Evolutionary conservation across 1,140 invertebrate species (phyloP), one percentile per base, ranked within the genome.

Genomic region (Dendroctonus valens): DNA sequence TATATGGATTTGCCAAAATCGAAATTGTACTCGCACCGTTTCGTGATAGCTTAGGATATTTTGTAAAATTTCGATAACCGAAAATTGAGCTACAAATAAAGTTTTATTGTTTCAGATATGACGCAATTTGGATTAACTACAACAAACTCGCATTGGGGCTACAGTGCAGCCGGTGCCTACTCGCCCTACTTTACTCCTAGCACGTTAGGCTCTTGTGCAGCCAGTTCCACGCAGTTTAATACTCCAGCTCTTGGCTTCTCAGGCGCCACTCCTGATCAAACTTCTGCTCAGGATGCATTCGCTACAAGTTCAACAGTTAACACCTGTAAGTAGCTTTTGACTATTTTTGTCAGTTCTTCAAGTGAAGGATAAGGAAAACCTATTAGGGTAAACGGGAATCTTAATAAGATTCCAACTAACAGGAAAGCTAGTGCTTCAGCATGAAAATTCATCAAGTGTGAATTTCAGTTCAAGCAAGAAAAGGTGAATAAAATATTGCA

Each of bases 101-200:
- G 3, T 3, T 26, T 26, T 26, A 26, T 69, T 69, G 57, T 76
- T 78, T 51, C 79, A 91, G 89, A 90, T 79, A 88, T 91, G 86
- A 85, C 87, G 52, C 88, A 91, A 78, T 90, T 91, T 74, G 87
- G 89, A 46, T 77, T 90, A 77, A 88, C 89, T 73, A 88, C 88
- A 67, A 85, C 89, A 65, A 91, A 92, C 75, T 89, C 89, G 4
- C 88, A 90, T 70, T 93, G 90, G 90, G 89, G 90, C 44, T 92
- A 92, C 74, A 86, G 90, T 5, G 87, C 89, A n/a, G 88, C 90
- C 7, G 87, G 87, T 12, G 89, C 89, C 4, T 92, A 92, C 76
- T 89, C 90, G 0, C 88, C 90, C 0, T 93, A 92, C 72, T 83
- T 89, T 70, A 86, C 87, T 26, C 80, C 86, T 58, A 75, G 85